These are phyloP conservation scores for Azemiops feae DNA, from an alignment of 2,113 vertebrate genomes.

Conservation along the genomic window DNA sequence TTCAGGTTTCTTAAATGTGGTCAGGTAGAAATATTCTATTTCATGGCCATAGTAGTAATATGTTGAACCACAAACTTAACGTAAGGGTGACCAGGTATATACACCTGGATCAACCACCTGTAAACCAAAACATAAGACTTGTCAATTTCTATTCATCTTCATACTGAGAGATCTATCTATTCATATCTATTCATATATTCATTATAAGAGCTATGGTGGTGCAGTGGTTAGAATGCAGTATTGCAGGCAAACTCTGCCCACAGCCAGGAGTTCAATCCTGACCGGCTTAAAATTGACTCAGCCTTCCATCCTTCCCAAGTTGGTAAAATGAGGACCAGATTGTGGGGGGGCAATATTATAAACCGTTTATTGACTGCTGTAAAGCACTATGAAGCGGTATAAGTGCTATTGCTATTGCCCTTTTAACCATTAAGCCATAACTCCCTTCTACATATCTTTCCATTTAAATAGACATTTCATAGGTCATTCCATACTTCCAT, in stretches of 20 bases:
- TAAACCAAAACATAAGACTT: not conserved
- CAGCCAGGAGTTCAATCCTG: not conserved
- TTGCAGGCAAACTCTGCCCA: not conserved
- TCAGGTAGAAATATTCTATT: not conserved
- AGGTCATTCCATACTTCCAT: not conserved
- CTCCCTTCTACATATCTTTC: not conserved
- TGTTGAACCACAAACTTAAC: not conserved
- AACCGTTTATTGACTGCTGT: not conserved
- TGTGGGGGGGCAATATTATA: not conserved
- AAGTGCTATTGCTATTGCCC: not conserved
- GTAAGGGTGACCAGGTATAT: not conserved
- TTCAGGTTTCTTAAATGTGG: not conserved
- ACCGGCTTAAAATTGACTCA: not conserved
- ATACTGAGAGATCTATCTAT: not conserved
- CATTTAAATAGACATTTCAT: not conserved
- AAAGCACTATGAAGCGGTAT: not conserved
- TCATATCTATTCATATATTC: not conserved
- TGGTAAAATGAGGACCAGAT: not conserved
- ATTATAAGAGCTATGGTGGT: not conserved
- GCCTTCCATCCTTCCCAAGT: not conserved
- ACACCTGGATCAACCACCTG: not conserved
- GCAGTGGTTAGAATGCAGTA: not conserved
- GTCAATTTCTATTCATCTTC: not conserved
- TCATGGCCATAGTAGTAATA: not conserved
- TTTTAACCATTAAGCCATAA: not conserved